A percentile compares a stretch with the other conserved stretches of the same genome.
Conservation (phyloP, 2,113 vertebrate species). For the Thinocorus orbignyianus region DNA sequence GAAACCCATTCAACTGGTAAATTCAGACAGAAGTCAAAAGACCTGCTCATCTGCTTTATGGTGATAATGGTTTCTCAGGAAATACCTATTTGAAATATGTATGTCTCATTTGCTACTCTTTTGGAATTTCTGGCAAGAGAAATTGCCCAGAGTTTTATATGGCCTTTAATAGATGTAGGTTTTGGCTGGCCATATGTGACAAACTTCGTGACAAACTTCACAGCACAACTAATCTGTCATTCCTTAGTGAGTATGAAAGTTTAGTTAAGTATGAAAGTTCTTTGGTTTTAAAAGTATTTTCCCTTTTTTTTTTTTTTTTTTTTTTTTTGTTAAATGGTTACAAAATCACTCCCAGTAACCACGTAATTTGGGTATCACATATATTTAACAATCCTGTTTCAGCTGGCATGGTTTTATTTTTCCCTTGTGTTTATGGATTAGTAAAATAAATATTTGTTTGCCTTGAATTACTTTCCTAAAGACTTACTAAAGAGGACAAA, state of each 20-base stretch:
- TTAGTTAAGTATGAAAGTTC: background rate
- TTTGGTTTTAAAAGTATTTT: background rate
- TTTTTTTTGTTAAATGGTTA: background rate
- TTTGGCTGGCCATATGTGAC: background rate
- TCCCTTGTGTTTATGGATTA: background rate
- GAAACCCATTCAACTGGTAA: background rate
- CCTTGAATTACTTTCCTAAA: background rate
- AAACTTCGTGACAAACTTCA: background rate
- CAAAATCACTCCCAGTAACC: background rate
- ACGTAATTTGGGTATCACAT: background rate
- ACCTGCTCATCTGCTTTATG: background rate
- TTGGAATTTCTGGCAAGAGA: background rate
- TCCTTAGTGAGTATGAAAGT: background rate
- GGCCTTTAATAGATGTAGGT: background rate
- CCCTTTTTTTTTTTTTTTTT: background rate
- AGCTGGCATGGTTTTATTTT: background rate
- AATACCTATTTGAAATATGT: background rate
- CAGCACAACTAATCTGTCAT: background rate
- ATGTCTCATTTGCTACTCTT: background rate
- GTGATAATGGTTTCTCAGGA: constrained; percentile 9
- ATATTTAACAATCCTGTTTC: background rate
- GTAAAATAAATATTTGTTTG: background rate
- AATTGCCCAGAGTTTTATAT: background rate
- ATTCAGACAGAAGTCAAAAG: background rate
- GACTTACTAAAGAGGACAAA: background rate